These are phyloP conservation scores for Takifugu flavidus DNA, from an alignment of 2,113 vertebrate genomes.

Conservation along the genomic window DNA sequence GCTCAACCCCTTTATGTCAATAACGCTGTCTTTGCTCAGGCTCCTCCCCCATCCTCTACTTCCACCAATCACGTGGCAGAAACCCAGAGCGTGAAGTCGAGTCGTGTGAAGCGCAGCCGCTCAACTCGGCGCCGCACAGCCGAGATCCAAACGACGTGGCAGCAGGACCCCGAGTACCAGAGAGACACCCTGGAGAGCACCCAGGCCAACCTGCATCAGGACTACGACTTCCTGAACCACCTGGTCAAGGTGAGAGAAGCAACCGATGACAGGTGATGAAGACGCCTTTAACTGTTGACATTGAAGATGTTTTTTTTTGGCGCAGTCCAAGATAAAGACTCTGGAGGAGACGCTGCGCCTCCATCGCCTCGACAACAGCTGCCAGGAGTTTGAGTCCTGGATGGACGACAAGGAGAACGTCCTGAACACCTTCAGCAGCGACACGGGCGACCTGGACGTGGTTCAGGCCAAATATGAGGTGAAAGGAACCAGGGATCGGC, in stretches of 20 bases:
- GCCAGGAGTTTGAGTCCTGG: conserved; percentile 86
- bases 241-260: conserved; percentile 76
- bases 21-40: too few relatives aligned
- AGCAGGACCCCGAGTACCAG: conserved; percentile 76
- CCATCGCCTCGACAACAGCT: conserved; percentile 80
- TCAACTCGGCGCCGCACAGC: conserved; percentile 55
- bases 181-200: conserved; percentile 75
- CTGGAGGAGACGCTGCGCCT: conserved; percentile 81
- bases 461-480: conserved; percentile 85
- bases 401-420: conserved; percentile 82
- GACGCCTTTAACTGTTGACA: background rate
- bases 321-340: conserved; percentile 69
- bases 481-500: conserved; percentile 1
- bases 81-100: conserved; percentile 48
- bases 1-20: too few relatives aligned
- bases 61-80: conserved; percentile 29
- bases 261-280: background rate
- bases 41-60: conserved; percentile 3
- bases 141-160: conserved; percentile 57
- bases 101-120: conserved; percentile 52
- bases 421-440: conserved; percentile 75
- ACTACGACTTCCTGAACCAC: conserved; percentile 70
- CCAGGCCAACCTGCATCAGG: conserved; percentile 72
- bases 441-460: conserved; percentile 71
- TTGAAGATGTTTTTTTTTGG: background rate